A percentile compares a stretch with the other conserved stretches of the same genome.
Evolutionary conservation across 2,113 vertebrate genomes (phyloP).

Genomic region (Bos taurus): ARS-UCD2.0 NC_037347.1:11638001-11638500

Average conservation of each 20-base stretch:
- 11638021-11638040: background rate
- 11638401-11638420: background rate
- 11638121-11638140: background rate
- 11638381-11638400: background rate
- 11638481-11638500: too few species aligned
- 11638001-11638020: slow-evolving; percentile 5
- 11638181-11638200: background rate
- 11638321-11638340: background rate
- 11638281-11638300: background rate
- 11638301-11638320: background rate
- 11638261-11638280: background rate
- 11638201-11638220: background rate
- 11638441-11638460: too few species aligned
- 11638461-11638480: too few species aligned
- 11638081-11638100: background rate
- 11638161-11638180: background rate
- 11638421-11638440: background rate
- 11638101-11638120: background rate
- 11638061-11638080: background rate
- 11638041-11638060: background rate
- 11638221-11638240: background rate
- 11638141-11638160: background rate
- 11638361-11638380: background rate
- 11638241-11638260: background rate
- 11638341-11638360: background rate